These are phyloP conservation scores for Rhodeus uyekii DNA, from an alignment of 2,797 vertebrate species.

Conservation along the genomic window DNA sequence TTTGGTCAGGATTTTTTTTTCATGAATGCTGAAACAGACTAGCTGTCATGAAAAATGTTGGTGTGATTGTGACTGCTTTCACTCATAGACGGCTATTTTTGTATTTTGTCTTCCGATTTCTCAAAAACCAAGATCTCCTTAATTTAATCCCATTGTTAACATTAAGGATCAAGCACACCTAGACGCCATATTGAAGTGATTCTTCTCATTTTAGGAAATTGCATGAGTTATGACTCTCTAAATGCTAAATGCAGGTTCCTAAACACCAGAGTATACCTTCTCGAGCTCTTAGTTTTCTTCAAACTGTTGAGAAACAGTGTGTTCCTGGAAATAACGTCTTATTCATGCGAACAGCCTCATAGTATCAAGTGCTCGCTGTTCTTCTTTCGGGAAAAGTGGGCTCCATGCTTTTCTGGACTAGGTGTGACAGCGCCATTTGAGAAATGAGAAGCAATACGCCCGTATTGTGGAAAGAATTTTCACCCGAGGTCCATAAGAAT, in stretches of 20 bases:
- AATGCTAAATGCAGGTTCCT: neutral
- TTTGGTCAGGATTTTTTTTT: slow-evolving; percentile 56
- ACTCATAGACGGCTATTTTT: neutral
- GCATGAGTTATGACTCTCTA: neutral
- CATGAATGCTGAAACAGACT: slow-evolving; percentile 29
- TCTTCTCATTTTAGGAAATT: neutral
- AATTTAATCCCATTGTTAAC: neutral
- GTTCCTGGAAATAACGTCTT: slow-evolving; percentile 32
- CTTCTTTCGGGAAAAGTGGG: slow-evolving; percentile 51
- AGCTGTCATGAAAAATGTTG: slow-evolving; percentile 1
- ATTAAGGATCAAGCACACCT: neutral
- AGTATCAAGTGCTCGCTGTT: slow-evolving; percentile 15
- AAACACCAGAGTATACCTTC: neutral
- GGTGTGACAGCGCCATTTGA: slow-evolving; percentile 60
- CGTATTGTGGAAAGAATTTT: slow-evolving; percentile 67
- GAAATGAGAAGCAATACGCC: slow-evolving; percentile 64
- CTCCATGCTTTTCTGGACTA: slow-evolving; percentile 42
- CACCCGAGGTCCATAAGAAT: slow-evolving; percentile 62
- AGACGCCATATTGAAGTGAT: neutral
- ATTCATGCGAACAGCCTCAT: slow-evolving; percentile 4
- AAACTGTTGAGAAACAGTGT: neutral
- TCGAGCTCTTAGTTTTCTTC: neutral
- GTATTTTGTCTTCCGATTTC: neutral
- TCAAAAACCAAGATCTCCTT: neutral
- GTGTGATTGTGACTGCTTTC: neutral